Conservation (phyloP, 2,113 vertebrate species). For the Oreochromis niloticus region DNA sequence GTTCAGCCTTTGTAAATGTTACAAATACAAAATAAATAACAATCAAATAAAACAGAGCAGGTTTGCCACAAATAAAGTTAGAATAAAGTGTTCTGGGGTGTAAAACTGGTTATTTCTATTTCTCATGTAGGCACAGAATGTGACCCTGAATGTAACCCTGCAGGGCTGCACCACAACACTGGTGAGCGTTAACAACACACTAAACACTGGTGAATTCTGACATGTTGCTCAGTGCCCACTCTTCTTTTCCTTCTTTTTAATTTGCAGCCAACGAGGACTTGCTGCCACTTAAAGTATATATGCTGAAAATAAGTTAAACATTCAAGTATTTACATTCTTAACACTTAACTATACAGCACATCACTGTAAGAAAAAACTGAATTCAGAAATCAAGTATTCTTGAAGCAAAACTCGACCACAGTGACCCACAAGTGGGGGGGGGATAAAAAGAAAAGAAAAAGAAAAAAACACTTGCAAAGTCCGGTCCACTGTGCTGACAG, state of each 20-base stretch:
- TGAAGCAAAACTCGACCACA: background rate
- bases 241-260: background rate
- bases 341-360: background rate
- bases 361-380: background rate
- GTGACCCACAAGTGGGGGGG: background rate
- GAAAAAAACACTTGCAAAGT: background rate
- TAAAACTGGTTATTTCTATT: background rate
- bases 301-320: slow-evolving; percentile 39
- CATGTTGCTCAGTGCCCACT: background rate
- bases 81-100: background rate
- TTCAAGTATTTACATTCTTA: slow-evolving; percentile 35
- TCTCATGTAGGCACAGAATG: background rate
- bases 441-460: no score
- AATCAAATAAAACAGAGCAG: background rate
- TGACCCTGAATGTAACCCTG: background rate
- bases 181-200: background rate
- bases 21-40: background rate
- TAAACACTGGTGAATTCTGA: background rate
- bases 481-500: background rate
- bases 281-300: background rate
- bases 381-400: background rate
- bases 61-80: background rate
- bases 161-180: background rate
- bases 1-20: background rate
- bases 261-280: background rate